A percentile compares a stretch with the other conserved stretches of the same genome.
Evolutionary conservation across 2,113 vertebrate genomes (phyloP).

Genomic region (Cyanocitta stelleri): DNA sequence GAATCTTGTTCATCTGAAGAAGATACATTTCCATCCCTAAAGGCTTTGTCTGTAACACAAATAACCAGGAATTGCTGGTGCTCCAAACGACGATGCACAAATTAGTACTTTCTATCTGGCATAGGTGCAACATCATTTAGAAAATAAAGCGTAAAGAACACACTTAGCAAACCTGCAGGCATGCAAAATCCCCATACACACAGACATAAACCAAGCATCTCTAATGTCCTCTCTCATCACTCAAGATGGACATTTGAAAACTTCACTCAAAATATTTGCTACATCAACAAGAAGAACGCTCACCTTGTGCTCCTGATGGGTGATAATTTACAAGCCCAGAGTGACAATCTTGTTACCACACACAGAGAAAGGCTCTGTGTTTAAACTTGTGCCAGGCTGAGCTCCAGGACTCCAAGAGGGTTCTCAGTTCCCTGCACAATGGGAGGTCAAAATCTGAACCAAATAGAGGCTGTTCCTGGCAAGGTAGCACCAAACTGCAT

Average conservation of each 20-base stretch:
- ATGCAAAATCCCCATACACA: not conserved
- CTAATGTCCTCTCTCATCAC: not conserved
- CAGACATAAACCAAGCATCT: not conserved
- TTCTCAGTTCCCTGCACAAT: not conserved
- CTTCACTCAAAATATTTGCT: not conserved
- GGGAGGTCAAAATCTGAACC: not conserved
- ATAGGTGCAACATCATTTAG: not conserved
- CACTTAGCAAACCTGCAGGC: not conserved
- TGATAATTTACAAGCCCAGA: not conserved
- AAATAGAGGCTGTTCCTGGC: not conserved
- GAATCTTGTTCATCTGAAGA: not conserved
- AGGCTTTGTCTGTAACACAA: not conserved
- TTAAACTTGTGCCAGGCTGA: not conserved
- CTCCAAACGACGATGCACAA: not conserved
- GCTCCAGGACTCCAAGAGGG: not conserved
- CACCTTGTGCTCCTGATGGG: not conserved
- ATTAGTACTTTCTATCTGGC: not conserved
- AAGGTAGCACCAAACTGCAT: not conserved
- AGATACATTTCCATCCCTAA: not conserved
- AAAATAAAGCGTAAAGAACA: not conserved
- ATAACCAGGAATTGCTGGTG: not conserved
- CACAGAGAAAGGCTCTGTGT: not conserved
- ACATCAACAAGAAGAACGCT: not conserved
- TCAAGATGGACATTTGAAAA: not conserved
- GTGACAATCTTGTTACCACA: rapidly evolving